Evolutionary conservation across 2,888 invertebrate species (phyloP).

Genomic region (Stenolophus ochropezus): DNA sequence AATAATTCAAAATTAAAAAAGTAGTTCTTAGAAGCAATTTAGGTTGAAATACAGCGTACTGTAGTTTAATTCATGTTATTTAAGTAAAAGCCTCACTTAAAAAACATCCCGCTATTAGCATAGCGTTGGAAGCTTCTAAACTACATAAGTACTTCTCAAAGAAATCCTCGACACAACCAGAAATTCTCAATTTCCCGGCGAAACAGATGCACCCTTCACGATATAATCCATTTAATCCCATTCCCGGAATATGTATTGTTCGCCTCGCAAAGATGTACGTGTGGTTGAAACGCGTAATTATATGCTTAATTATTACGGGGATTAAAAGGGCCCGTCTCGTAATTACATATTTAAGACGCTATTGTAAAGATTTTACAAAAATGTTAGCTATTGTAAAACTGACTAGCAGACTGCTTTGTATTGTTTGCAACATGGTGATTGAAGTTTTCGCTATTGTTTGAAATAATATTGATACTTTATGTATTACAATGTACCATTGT

Average conservation of each 20-base stretch:
- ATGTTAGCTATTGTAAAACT: background rate
- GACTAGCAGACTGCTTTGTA: background rate
- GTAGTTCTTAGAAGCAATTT: no score
- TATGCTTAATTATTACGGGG: conserved; percentile 3
- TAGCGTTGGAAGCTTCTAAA: background rate
- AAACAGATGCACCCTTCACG: conserved; percentile 19
- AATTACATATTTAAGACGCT: conserved; percentile 9
- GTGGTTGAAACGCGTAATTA: conserved; percentile 10
- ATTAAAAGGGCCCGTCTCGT: conserved; percentile 1
- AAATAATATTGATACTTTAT: background rate
- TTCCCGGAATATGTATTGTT: conserved; percentile 7
- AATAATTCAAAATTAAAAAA: no score
- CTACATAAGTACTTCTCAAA: background rate
- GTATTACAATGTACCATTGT: background rate
- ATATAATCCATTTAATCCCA: background rate
- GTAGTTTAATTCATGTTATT: background rate
- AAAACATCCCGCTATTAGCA: background rate
- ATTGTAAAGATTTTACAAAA: conserved; percentile 17
- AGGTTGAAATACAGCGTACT: no score
- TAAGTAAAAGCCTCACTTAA: background rate
- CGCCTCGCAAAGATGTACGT: background rate
- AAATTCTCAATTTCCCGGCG: background rate
- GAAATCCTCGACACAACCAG: background rate
- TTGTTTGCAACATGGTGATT: background rate
- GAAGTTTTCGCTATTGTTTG: background rate